Evolutionary conservation across 2,113 vertebrate genomes (phyloP), one percentile per base, ranked within the genome.

Genomic region (Daubentonia madagascariensis): DNA sequence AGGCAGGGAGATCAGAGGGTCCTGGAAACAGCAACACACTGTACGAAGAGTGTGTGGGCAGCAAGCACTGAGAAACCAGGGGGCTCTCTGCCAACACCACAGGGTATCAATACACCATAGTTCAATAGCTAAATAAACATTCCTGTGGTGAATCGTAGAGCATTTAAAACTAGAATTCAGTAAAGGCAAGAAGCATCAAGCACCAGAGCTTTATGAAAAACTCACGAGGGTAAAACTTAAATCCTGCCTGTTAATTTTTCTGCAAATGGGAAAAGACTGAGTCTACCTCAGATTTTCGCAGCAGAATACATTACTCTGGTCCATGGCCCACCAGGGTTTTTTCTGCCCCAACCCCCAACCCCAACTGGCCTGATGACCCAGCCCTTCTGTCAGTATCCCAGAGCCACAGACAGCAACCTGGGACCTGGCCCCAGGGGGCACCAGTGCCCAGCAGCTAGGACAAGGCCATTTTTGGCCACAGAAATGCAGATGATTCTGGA

Each of bases 191-290:
- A 79, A 73, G 83, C 32, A 43, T 40, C 75, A 52, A 30, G 35
- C n/a, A 75, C 32, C 75, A 96, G 57, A 97, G 43, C 68, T 93
- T 78, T 48, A 43, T 22, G 40, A 23, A 48, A 81, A 97, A 92
- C 61, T 40, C 54, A 83, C 40, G 48, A 30, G 81, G 75, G 70
- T 79, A 92, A 89, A 90, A 65, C 30, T 67, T 70, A 61, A 89
- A 63, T 84, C 67, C 59, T 95, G 52, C 57, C 67, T 88, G 22
- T 80, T 94, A 23, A 32, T 63, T 94, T 92, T 81, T 73, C 52
- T 92, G 75, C 70, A 85, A 90, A 63, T 48, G 84, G n/a, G 88
- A 81, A 94, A 65, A 95, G 43, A 84, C 43, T 40, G n/a, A n/a
- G 50, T 70, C 52, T 40, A 32, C 73, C 50, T 78, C 30, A 84